Evolutionary conservation across 2,797 vertebrate genomes (phyloP).

Genomic region (Cossypha heuglini): DNA sequence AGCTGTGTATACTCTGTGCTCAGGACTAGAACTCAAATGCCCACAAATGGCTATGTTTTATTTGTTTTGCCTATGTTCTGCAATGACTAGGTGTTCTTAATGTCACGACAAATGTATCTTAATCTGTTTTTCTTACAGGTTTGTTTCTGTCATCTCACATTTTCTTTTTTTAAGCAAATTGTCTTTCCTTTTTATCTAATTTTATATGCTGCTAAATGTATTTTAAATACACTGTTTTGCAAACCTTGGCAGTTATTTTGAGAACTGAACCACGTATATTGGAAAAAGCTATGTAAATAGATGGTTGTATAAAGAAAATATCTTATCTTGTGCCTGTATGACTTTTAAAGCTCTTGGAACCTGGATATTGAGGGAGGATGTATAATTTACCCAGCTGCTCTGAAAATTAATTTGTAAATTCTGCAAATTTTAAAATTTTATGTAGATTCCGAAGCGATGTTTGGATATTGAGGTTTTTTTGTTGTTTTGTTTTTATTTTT

Average conservation of each 20-base stretch:
- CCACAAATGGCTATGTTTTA: constrained; percentile 39
- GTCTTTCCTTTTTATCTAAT: constrained; percentile 73
- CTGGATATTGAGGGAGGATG: constrained; percentile 69
- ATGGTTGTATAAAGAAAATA: constrained; percentile 76
- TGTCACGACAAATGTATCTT: constrained; percentile 60
- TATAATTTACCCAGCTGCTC: constrained; percentile 73
- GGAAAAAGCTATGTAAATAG: constrained; percentile 80
- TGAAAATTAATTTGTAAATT: constrained; percentile 82
- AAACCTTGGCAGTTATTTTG: constrained; percentile 67
- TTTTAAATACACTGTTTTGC: constrained; percentile 77
- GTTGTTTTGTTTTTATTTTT: neutral
- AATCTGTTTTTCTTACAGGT: constrained; percentile 74
- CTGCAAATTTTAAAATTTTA: constrained; percentile 64
- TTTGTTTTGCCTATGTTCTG: constrained; percentile 67
- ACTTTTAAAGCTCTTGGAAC: constrained; percentile 73
- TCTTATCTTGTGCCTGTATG: constrained; percentile 78
- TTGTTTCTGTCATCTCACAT: constrained; percentile 69
- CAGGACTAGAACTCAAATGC: constrained; percentile 70
- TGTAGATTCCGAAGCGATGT: constrained; percentile 65
- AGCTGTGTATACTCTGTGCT: constrained; percentile 68
- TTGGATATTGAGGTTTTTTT: constrained; percentile 65
- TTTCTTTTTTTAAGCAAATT: constrained; percentile 72
- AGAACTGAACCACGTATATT: constrained; percentile 64
- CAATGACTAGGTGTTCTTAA: constrained; percentile 58
- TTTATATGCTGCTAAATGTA: constrained; percentile 82